phyloP scores from a whole-genome alignment of 1,140 invertebrate species.

The Drosophila serrata region DNA sequence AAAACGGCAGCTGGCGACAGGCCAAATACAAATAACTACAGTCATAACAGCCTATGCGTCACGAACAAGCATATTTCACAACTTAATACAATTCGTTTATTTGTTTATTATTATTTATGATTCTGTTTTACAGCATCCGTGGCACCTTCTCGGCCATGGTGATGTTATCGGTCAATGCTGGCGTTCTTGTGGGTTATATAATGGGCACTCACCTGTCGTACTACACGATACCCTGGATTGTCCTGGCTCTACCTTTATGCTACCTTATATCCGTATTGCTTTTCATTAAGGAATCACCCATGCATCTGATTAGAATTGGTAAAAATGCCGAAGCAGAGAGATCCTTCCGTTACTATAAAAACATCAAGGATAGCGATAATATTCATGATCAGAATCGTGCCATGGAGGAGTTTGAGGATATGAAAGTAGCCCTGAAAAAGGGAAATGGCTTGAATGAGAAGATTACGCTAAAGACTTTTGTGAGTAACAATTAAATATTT shows the following conservation, averaged over 20 bases:
- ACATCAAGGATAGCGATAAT: constrained; percentile 52
- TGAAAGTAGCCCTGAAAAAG: constrained; percentile 48
- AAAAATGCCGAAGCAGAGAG: constrained; percentile 47
- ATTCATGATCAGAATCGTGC: constrained; percentile 29
- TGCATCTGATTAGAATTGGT: constrained; percentile 57
- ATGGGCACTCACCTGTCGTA: constrained; percentile 64
- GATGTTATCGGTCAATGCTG: constrained; percentile 63
- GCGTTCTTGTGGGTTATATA: constrained; percentile 65
- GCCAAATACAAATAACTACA: not conserved
- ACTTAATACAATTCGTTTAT: not conserved
- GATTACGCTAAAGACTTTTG: constrained; percentile 58
- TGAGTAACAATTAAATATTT: not conserved
- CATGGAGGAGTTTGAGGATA: constrained; percentile 58
- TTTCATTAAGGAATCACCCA: constrained; percentile 67
- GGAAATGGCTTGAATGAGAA: constrained; percentile 24
- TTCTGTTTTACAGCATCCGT: constrained; percentile 59
- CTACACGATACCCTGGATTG: constrained; percentile 47
- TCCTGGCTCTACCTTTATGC: constrained; percentile 42
- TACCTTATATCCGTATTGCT: constrained; percentile 53
- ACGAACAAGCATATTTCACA: not conserved
- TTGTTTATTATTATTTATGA: not conserved
- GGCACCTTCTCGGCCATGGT: constrained; percentile 70
- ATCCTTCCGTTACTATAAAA: constrained; percentile 70
- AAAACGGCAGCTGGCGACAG: constrained; percentile 18
- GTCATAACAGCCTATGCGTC: not conserved